phyloP scores from a whole-genome alignment of 2,113 vertebrate species.

The Vombatus ursinus region DNA sequence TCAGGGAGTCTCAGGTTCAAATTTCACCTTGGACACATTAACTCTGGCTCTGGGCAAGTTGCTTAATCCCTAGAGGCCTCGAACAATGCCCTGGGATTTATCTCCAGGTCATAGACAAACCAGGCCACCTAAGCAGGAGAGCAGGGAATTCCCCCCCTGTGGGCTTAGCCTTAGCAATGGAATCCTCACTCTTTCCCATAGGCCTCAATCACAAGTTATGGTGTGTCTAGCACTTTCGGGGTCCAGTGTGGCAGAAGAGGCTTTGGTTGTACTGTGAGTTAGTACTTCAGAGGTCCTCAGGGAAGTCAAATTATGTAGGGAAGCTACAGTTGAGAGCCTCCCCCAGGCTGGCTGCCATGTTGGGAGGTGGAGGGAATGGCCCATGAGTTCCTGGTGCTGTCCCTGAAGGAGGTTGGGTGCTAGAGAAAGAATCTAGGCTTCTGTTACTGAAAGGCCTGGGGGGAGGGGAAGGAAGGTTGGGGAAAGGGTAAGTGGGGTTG shows the following conservation, averaged over 20 bases:
- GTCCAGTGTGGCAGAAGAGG: neutral
- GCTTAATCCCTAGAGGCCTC: neutral
- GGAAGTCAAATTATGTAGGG: neutral
- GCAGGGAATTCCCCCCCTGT: neutral
- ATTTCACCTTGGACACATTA: neutral
- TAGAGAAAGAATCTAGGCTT: neutral
- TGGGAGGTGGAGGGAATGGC: neutral
- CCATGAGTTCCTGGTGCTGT: neutral
- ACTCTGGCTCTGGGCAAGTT: neutral
- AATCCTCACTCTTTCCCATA: neutral
- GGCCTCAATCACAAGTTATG: neutral
- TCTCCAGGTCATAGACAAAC: neutral
- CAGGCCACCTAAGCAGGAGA: neutral
- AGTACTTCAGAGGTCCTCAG: neutral
- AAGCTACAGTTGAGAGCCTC: neutral
- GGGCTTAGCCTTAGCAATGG: neutral
- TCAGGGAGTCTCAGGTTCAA: neutral
- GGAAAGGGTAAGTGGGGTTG: neutral
- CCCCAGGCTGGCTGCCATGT: neutral
- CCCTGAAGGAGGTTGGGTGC: neutral
- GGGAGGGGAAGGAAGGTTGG: neutral
- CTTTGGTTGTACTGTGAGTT: neutral
- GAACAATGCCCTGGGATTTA: neutral
- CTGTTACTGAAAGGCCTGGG: neutral
- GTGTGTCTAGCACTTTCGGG: neutral